Base-by-base conservation (phyloP, 2,797 vertebrate species). In the Xenentodon cancila region DNA sequence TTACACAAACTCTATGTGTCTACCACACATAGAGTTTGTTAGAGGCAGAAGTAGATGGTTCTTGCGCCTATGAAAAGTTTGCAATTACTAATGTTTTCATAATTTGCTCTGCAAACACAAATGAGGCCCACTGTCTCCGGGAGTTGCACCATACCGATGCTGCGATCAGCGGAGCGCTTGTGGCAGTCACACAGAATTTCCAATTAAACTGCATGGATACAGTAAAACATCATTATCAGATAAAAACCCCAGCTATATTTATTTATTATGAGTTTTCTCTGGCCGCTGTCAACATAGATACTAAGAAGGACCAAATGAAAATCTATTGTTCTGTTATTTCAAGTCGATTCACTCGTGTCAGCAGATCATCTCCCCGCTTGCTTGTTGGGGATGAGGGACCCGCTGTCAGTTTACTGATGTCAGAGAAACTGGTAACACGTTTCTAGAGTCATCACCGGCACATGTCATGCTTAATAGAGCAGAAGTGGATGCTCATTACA, bases 381-480 rank as follows among this genome's bases (percentile, higher is more conserved):
- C 66, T 83, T 72, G 64, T 65, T 53, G 18, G 50, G 46, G 60
- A 73, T 57, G 54, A 60, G 64, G 64, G 56, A 73, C 56, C 59
- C 51, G 61, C 44, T 75, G 43, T 79, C 30, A 30, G 62, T 74
- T 80, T 61, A 70, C 22, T 74, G 64, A 71, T 82, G 73, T 85
- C 70, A 59, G 54, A 65, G 59, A 67, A n/a, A 73, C 56, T 48
- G 49, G 46, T 59, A 57, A 67, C 69, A 18, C 60, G 22, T 58
- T 71, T 60, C 25, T 59, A 45, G 65, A 75, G 58, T 75, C 69
- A 81, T 77, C 65, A 66, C 63, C 27, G 66, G 68, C 59, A 67
- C 65, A 75, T 72, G 64, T 56, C 65, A 75, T 72, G 64, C 56
- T 73, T 49, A 53, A 68, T 63, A 34, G 43, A 45, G 58, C 54